Conservation (phyloP, 2,888 invertebrate species). For the Leucophenga maculata region DNA sequence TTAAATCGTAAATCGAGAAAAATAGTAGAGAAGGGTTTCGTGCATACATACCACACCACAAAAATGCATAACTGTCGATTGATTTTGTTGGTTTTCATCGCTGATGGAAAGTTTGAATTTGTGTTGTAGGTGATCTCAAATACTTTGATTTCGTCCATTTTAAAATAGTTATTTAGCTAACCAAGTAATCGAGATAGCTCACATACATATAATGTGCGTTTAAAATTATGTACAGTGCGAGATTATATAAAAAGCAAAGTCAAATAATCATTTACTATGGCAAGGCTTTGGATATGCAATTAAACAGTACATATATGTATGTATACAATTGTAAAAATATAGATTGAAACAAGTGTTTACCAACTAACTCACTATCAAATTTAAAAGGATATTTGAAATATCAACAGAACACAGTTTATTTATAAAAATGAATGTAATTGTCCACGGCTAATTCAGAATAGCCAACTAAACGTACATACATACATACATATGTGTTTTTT, state of each 20-base stretch:
- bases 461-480: constrained; percentile 2
- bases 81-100: not conserved
- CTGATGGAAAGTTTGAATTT: not conserved
- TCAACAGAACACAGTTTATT: not conserved
- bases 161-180: constrained; percentile 13
- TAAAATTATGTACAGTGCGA: no score
- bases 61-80: not conserved
- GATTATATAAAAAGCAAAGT: not conserved
- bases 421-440: constrained; percentile 15
- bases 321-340: not conserved
- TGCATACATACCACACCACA: not conserved
- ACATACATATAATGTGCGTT: no score
- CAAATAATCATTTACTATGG: not conserved
- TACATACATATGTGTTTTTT: not conserved
- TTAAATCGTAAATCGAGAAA: not conserved
- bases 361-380: not conserved
- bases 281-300: not conserved
- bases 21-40: not conserved
- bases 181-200: not conserved
- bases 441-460: not conserved
- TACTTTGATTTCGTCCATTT: constrained; percentile 25
- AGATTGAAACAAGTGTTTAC: not conserved
- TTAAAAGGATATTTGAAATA: constrained; percentile 5
- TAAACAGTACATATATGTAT: not conserved
- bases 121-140: not conserved